Base-by-base conservation (phyloP, 2,888 invertebrate species). In the Geophilus truncorum region DNA sequence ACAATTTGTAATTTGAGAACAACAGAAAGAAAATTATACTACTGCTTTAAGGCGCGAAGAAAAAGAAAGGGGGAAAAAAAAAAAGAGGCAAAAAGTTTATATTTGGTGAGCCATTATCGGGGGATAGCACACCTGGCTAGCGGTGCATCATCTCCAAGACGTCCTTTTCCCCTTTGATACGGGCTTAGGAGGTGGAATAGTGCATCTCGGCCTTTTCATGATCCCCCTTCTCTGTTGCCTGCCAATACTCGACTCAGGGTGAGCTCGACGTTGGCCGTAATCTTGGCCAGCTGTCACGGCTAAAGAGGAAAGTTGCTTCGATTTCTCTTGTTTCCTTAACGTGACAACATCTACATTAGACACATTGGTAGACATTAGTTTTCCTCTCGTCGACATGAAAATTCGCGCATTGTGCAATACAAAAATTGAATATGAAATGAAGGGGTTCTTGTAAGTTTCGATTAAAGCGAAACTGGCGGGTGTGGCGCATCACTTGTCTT, bases 141-240 rank as follows among this genome's bases (percentile, higher is more conserved):
- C 57, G 57, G 57, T 62, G 57, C 57, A 62, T 62, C 57, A 62
- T 62, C 57, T 62, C 57, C 57, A 62, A 62, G 57, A 62, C 23
- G 57, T 62, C 57, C 57, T 23, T 23, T 62, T 62, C 57, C 57
- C 21, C 21, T 62, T 62, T 62, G 57, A 62, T 62, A 62, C 57
- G 57, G 57, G 57, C 57, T 62, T 62, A 62, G 57, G 18, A 62
- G 57, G 57, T 62, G 57, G 57, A 40, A 62, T 62, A 23, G 57
- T 62, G 57, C 57, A 62, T 62, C 57, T 62, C 57, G 57, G 57
- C 57, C 57, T 62, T 23, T 62, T 62, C 57, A 62, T 62, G 57
- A 62, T 62, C 57, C 57, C 57, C 57, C 57, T 62, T 62, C 57
- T 62, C 23, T 23, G 57, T 62, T 62, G 57, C 57, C 57, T 62